Evolutionary conservation across 2,888 invertebrate species (phyloP).

Genomic region (Pasiphila rectangulata): DNA sequence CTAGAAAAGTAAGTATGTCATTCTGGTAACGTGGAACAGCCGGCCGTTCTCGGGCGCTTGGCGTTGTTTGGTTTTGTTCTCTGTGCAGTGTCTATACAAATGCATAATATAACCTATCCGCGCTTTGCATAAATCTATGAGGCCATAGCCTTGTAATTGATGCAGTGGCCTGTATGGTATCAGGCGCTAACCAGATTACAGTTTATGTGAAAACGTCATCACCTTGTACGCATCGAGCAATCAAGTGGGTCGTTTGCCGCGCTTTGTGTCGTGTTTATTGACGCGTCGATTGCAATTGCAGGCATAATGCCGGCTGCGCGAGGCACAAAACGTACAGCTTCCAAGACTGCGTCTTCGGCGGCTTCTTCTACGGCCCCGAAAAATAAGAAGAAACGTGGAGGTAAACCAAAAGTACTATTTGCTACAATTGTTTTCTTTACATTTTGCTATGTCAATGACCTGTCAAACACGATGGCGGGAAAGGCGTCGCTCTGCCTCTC

Average conservation of each 20-base stretch:
- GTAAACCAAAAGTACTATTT: constrained; percentile 48
- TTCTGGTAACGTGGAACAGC: constrained; percentile 36
- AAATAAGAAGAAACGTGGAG: constrained; percentile 77
- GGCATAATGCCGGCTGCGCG: constrained; percentile 78
- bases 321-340: constrained; percentile 75
- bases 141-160: constrained; percentile 69
- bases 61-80: constrained; percentile 73
- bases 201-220: constrained; percentile 68
- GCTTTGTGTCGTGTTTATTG: constrained; percentile 64
- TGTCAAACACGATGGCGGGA: constrained; percentile 79
- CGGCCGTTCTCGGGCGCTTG: constrained; percentile 46
- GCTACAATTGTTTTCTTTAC: constrained; percentile 66
- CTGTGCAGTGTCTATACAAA: constrained; percentile 73
- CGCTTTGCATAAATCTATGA: constrained; percentile 70
- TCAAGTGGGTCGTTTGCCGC: constrained; percentile 59
- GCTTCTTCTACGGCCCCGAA: constrained; percentile 55
- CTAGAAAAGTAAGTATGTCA: constrained; percentile 66
- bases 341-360: constrained; percentile 62
- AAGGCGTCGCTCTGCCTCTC: constrained; percentile 39
- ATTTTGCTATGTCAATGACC: constrained; percentile 75
- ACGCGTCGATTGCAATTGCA: constrained; percentile 75
- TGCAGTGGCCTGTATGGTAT: constrained; percentile 60
- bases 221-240: constrained; percentile 45
- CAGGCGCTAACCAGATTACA: constrained; percentile 65
- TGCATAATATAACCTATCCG: constrained; percentile 78